phyloP scores from a whole-genome alignment of 2,888 invertebrate species.

The Aleiodes leptofemur region DNA sequence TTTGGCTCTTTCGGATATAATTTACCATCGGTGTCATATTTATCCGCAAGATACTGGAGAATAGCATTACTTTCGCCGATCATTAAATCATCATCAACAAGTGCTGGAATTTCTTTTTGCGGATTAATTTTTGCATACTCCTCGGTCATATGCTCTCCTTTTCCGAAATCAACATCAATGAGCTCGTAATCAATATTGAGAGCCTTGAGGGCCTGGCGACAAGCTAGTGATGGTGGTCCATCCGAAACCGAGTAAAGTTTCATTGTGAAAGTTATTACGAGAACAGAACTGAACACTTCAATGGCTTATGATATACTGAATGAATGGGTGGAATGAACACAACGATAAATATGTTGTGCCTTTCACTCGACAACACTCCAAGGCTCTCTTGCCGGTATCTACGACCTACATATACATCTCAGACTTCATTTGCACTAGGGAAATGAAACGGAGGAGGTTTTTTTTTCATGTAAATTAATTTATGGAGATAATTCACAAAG shows the following conservation, averaged over 20 bases:
- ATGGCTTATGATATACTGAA: not conserved
- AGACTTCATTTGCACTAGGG: not conserved
- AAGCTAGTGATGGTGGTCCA: slow-evolving; percentile 87
- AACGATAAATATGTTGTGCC: slow-evolving; percentile 17
- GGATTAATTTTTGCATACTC: slow-evolving; percentile 86
- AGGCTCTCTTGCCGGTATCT: not conserved
- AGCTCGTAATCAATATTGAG: slow-evolving; percentile 81
- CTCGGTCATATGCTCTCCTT: slow-evolving; percentile 85
- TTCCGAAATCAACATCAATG: slow-evolving; percentile 82
- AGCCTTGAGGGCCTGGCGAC: slow-evolving; percentile 82
- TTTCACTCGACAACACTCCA: not conserved
- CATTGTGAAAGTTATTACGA: slow-evolving; percentile 67
- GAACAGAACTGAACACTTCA: not conserved
- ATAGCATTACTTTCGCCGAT: slow-evolving; percentile 84
- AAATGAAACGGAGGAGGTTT: not conserved
- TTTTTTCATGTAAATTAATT: not conserved
- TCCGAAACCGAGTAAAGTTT: slow-evolving; percentile 86
- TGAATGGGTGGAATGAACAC: not conserved
- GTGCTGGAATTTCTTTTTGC: slow-evolving; percentile 86
- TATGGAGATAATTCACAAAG: not conserved
- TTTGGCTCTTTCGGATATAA: slow-evolving; percentile 85
- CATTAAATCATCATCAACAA: slow-evolving; percentile 87
- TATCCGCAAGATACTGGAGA: slow-evolving; percentile 85
- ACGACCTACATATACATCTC: slow-evolving; percentile 13
- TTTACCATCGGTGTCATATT: slow-evolving; percentile 80